A percentile compares a stretch with the other conserved stretches of the same genome.
Conservation (phyloP, 1,140 invertebrate species). For the Oscheius sp. region DNA sequence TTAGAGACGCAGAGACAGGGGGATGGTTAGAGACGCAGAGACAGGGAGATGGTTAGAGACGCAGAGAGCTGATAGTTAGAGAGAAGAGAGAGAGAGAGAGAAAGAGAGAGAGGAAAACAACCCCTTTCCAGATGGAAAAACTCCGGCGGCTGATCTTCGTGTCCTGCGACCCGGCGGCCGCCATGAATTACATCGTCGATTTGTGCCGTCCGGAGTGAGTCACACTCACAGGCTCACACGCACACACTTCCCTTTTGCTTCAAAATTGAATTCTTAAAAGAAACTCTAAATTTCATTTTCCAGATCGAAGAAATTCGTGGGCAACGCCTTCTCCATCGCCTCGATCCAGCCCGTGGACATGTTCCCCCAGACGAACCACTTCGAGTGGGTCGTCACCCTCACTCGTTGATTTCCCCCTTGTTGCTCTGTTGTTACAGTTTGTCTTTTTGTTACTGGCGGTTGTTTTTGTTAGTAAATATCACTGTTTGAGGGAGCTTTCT, state of each 20-base stretch:
- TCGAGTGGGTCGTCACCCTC: constrained; percentile 53
- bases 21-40: too few relatives aligned
- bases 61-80: constrained; percentile 25
- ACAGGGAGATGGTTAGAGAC: too few relatives aligned
- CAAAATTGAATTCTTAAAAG: neutral
- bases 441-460: too few relatives aligned
- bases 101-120: too few relatives aligned
- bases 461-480: too few relatives aligned
- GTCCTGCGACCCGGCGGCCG: constrained; percentile 81
- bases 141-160: constrained; percentile 82
- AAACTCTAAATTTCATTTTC: neutral
- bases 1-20: too few relatives aligned
- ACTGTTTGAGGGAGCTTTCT: too few relatives aligned
- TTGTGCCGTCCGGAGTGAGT: constrained; percentile 65
- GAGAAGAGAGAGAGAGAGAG: too few relatives aligned
- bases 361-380: constrained; percentile 57
- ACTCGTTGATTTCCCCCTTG: constrained; percentile 59
- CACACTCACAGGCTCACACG: too few relatives aligned
- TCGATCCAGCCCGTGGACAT: constrained; percentile 57
- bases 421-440: neutral
- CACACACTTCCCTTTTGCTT: neutral
- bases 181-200: constrained; percentile 84
- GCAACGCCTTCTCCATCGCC: constrained; percentile 48
- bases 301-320: constrained; percentile 74
- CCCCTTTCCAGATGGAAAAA: constrained; percentile 65